These are phyloP conservation scores for Poecile montanus DNA, from an alignment of 2,797 vertebrate species.

Conservation along the genomic window DNA sequence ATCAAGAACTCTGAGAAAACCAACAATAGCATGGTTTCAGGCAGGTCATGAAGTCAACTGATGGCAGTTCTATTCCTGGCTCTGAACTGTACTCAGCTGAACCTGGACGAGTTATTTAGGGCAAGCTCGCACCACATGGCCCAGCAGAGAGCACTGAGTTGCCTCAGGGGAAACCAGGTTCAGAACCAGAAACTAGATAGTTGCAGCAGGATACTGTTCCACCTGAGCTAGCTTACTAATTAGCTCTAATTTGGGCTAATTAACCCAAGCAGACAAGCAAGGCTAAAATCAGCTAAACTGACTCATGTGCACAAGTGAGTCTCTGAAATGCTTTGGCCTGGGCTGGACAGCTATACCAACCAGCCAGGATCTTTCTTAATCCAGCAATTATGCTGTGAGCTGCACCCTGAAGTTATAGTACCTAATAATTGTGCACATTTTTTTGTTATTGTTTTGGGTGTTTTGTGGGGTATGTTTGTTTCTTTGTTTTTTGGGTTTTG, in stretches of 20 bases:
- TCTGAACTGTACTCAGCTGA: constrained; percentile 12
- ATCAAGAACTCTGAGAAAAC: constrained; percentile 22
- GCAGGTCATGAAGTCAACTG: constrained; percentile 43
- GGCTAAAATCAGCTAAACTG: not conserved
- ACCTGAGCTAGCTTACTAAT: constrained; percentile 25
- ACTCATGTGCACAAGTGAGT: not conserved
- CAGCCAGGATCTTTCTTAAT: not conserved
- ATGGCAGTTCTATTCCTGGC: constrained; percentile 46
- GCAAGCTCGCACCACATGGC: not conserved
- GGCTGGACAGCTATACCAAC: not conserved
- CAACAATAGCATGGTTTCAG: constrained; percentile 44
- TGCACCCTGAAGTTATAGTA: not conserved
- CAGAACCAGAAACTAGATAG: not conserved
- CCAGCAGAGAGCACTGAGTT: not conserved
- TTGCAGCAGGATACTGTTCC: constrained; percentile 22
- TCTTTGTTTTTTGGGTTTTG: not conserved
- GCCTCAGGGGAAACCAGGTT: not conserved
- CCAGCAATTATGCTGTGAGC: not conserved
- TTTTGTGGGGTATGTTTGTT: rapidly evolving
- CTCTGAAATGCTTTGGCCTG: not conserved
- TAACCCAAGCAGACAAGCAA: not conserved
- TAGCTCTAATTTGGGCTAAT: constrained; percentile 36
- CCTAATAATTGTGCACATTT: not conserved
- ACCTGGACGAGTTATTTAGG: constrained; percentile 13
- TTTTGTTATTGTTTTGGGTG: not conserved